Evolutionary conservation across 2,797 vertebrate species (phyloP), one percentile per base, ranked within the genome.

Genomic region (Antennarius maculatus): DNA sequence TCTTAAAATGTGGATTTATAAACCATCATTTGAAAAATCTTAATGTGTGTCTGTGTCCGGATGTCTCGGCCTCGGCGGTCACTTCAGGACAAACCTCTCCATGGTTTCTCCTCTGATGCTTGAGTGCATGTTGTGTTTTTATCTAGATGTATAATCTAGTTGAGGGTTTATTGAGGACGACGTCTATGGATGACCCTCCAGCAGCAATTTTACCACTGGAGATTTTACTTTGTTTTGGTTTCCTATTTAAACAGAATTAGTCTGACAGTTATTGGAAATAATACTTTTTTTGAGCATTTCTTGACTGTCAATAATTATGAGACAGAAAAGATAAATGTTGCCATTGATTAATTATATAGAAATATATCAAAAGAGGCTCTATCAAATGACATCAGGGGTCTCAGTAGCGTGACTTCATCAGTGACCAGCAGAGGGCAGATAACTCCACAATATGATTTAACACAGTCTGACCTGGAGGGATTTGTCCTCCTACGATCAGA

Each of bases 341-440:
- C 28, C 3, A 31, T 18, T 11, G 28, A 18, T 34, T 42, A 42
- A 42, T 11, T 42, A 10, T 14, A 43, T 13, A 43, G 3, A 43
- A 43, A 43, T 15, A 13, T 61, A 48, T 7, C 6, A 8, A 9
- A 48, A 17, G 17, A 17, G 46, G 46, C 1, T 48, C 1, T 14
- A 17, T 56, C 8, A 53, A 3, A 61, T 27, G 37, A 50, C 34
- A 28, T 43, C 7, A 31, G 37, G 18, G 55, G 41, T 43, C 14
- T 17, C 18, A 50, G 5, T 43, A 31, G 34, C 47, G 23, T 61
- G 37, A 31, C 54, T 11, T 74, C 51, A 17, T n/a, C 27, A 48
- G 52, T 59, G 58, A 57, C 87, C 90, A 89, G 85, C 78, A 91
- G 90, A 78, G 84, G 89, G 90, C 86, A 84, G 61, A 70, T 3